Conservation (phyloP, 2,797 vertebrate species). For the Bradypodion pumilum region DNA sequence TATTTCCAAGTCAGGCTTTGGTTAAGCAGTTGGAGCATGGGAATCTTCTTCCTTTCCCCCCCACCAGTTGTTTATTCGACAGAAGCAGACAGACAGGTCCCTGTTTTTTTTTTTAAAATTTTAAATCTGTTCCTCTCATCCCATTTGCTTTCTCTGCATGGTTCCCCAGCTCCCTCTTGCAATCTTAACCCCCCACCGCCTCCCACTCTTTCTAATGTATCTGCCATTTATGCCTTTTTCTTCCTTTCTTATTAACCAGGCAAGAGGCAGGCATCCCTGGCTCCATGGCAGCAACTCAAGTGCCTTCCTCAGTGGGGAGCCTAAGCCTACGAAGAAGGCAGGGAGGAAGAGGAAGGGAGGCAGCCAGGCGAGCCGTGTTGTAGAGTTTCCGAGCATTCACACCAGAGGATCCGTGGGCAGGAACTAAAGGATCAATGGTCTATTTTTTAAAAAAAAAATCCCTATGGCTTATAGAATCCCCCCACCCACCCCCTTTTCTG, state of each 20-base stretch:
- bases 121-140: neutral
- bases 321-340: neutral
- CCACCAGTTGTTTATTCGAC: neutral
- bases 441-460: too few species aligned
- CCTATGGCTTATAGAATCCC: too few species aligned
- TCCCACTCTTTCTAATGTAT: neutral
- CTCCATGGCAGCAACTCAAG: neutral
- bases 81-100: neutral
- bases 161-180: neutral
- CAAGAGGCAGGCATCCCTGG: neutral
- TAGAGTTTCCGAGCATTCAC: neutral
- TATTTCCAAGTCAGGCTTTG: neutral
- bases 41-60: neutral
- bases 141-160: neutral
- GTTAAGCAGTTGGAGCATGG: neutral
- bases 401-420: too few species aligned
- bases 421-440: too few species aligned
- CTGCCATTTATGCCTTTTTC: neutral
- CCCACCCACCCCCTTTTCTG: too few species aligned
- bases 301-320: neutral
- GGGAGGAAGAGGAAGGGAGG: too few species aligned
- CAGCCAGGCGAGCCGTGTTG: neutral
- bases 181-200: neutral
- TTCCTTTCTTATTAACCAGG: neutral
- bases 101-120: neutral